Base-by-base conservation (phyloP, 1,140 invertebrate genomes). In the Alviniconcha marisindica region DNA sequence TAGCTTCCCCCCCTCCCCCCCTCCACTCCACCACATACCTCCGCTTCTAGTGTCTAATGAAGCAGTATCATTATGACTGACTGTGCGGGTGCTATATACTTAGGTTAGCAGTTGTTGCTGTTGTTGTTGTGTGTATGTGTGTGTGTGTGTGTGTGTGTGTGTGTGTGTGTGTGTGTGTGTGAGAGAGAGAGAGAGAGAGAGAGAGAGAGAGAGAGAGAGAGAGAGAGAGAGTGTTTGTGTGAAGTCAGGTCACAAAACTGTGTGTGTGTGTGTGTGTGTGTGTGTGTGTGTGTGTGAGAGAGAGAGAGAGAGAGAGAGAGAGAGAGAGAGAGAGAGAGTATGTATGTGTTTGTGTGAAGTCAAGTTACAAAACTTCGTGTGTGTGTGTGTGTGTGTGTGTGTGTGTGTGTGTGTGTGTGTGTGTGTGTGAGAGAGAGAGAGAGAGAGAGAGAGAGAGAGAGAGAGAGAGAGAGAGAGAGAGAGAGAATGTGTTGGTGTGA, bases 361-460 rank as follows among this genome's bases (percentile, higher is more conserved):
- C n/a, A n/a, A n/a, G n/a, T n/a, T n/a, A n/a, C n/a, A n/a, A n/a
- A n/a, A n/a, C n/a, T 74, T 3, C 12, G 15, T 77, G 38, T 77
- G n/a, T 4, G 0, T 77, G 3, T 28, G 7, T 77, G 12, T 51
- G 31, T 44, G 31, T 10, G n/a, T 28, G 31, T 28, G 24, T 74
- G 24, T 40, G 71, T 44, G 36, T 76, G 36, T 76, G 36, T 44
- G 73, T 76, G 73, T 76, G 38, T 76, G 38, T 76, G 73, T 4
- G 36, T 2, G 42, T 10, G 48, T 7, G 38, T 7, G 73, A n/a
- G 42, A 15, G 73, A n/a, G 36, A n/a, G 42, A 24, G 48, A 24
- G 44, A 24, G 76, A 5, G 76, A 33, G 42, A 33, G 42, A 24
- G 48, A 24, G 44, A 24, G 76, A 33, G 48, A 12, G 7, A 60